A percentile compares a stretch with the other conserved stretches of the same genome.
phyloP scores from a whole-genome alignment of 1,140 invertebrate genomes.

The Epicauta chinensis region DNA sequence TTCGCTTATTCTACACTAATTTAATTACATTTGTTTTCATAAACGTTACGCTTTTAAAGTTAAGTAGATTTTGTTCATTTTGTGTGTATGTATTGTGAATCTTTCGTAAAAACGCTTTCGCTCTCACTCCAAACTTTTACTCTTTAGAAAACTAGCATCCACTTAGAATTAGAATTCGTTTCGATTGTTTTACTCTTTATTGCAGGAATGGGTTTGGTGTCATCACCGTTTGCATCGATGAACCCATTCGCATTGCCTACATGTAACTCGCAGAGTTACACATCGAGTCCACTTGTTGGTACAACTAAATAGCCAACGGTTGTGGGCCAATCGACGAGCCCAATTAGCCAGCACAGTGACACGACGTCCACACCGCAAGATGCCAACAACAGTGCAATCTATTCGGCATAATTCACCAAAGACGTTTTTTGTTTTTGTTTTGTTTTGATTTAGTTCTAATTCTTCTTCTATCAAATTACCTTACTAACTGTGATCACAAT shows the following conservation, averaged over 20 bases:
- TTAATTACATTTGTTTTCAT: constrained; percentile 35
- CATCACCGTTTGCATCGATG: constrained; percentile 75
- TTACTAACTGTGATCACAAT: constrained; percentile 25
- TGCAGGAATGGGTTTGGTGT: constrained; percentile 67
- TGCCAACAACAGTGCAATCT: constrained; percentile 29
- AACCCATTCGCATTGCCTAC: constrained; percentile 87
- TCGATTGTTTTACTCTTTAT: neutral
- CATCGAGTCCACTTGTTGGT: constrained; percentile 72
- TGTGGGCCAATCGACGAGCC: constrained; percentile 5
- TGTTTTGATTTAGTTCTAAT: no score
- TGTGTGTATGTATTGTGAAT: constrained; percentile 3
- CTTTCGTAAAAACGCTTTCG: neutral
- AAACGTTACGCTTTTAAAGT: constrained; percentile 30
- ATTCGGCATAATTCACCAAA: constrained; percentile 34
- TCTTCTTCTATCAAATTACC: constrained; percentile 17
- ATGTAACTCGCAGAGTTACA: constrained; percentile 79
- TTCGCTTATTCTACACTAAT: constrained; percentile 28
- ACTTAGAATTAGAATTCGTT: no score
- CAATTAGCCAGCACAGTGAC: constrained; percentile 5
- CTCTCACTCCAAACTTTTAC: neutral
- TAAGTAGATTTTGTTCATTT: constrained; percentile 32
- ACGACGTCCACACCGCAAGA: constrained; percentile 19
- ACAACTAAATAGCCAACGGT: constrained; percentile 66
- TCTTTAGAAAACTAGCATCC: neutral
- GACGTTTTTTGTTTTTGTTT: constrained; percentile 4